These are phyloP conservation scores for Menidia beryllina DNA, from an alignment of 2,113 vertebrate genomes.

Conservation along the genomic window DNA sequence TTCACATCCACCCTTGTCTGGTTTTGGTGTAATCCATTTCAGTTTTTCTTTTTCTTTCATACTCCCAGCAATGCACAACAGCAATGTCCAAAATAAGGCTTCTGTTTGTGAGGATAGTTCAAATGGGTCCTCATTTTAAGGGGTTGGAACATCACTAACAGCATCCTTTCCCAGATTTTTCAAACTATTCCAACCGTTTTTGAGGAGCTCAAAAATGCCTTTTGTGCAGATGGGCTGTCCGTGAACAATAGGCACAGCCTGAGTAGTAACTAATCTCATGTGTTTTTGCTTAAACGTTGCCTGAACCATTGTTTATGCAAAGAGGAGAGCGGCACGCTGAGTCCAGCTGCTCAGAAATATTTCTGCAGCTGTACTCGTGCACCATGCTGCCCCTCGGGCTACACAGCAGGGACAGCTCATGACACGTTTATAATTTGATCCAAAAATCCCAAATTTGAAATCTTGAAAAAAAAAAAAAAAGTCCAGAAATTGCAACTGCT, in stretches of 20 bases:
- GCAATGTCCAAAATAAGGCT: not conserved
- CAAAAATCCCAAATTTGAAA: too few species aligned
- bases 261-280: slow-evolving; percentile 54
- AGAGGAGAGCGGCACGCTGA: slow-evolving; percentile 61
- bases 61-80: too few species aligned
- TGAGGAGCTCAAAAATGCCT: slow-evolving; percentile 16
- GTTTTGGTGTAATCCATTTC: not conserved
- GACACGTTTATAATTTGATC: not conserved
- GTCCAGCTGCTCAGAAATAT: slow-evolving; percentile 70
- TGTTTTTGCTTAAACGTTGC: slow-evolving; percentile 69
- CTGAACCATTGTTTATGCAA: slow-evolving; percentile 59
- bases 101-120: not conserved
- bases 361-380: slow-evolving; percentile 58
- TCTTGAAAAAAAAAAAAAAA: too few species aligned
- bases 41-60: slow-evolving; percentile 1
- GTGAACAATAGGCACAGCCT: slow-evolving; percentile 43
- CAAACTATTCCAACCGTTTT: not conserved
- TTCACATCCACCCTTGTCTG: too few species aligned
- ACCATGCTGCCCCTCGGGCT: slow-evolving; percentile 21
- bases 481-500: too few species aligned
- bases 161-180: slow-evolving; percentile 16
- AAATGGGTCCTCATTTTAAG: slow-evolving; percentile 8
- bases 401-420: slow-evolving; percentile 13
- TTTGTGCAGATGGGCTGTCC: slow-evolving; percentile 41
- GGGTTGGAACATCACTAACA: slow-evolving; percentile 36